These are phyloP conservation scores for Epinotia bilunana DNA, from an alignment of 2,888 invertebrate genomes.

Conservation along the genomic window DNA sequence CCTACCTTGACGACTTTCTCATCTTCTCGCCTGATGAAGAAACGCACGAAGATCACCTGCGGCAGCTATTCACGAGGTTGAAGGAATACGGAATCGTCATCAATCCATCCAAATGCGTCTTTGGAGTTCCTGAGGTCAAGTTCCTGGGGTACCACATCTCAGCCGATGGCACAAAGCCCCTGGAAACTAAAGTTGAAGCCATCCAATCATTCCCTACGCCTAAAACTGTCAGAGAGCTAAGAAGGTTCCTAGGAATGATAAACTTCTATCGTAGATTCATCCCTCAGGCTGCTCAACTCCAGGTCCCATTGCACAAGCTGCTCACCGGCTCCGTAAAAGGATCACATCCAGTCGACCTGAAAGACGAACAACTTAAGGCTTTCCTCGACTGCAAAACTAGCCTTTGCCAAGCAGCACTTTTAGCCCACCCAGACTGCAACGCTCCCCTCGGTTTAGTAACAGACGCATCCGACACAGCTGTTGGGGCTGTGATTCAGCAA, in stretches of 20 bases:
- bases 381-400: slow-evolving; percentile 48
- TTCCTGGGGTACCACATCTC: slow-evolving; percentile 6
- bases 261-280: too few relatives aligned
- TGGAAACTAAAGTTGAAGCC: not conserved
- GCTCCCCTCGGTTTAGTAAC: slow-evolving; percentile 52
- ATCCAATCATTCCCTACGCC: slow-evolving; percentile 5
- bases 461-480: slow-evolving; percentile 58
- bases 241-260: too few relatives aligned
- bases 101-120: not conserved
- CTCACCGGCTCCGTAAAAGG: slow-evolving; percentile 49
- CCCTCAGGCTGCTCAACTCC: too few relatives aligned
- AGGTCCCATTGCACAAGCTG: too few relatives aligned
- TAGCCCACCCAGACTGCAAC: slow-evolving; percentile 50
- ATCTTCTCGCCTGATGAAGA: not conserved
- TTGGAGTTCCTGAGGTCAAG: not conserved
- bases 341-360: slow-evolving; percentile 48
- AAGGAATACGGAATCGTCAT: slow-evolving; percentile 7
- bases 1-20: too few relatives aligned
- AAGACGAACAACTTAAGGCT: slow-evolving; percentile 37
- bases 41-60: slow-evolving; percentile 10
- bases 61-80: slow-evolving; percentile 7
- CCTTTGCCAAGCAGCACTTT: slow-evolving; percentile 48
- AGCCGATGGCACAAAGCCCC: slow-evolving; percentile 2
- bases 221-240: slow-evolving; percentile 6
- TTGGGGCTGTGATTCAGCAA: slow-evolving; percentile 61